Percentiles rank a stretch among this genome's conserved stretches.
These are phyloP conservation scores for Acromyrmex charruanus DNA, from an alignment of 1,140 invertebrate genomes.

Conservation along the genomic window DNA sequence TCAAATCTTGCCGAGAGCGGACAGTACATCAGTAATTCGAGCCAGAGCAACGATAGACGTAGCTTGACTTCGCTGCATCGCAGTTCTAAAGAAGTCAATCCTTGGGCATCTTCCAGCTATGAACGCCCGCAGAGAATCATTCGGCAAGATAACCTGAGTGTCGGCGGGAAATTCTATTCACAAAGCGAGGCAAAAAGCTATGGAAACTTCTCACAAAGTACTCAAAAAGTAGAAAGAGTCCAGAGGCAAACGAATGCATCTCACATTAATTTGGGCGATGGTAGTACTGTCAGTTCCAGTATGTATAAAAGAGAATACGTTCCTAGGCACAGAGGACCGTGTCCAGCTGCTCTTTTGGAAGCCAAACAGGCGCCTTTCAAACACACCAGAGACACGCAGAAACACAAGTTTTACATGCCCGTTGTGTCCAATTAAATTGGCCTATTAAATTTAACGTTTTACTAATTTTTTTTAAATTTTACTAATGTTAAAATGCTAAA, in stretches of 20 bases:
- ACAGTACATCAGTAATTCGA: slow-evolving; percentile 89
- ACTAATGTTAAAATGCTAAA: neutral
- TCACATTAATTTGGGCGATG: slow-evolving; percentile 91
- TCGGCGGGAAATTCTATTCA: slow-evolving; percentile 91
- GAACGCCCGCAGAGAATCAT: slow-evolving; percentile 87
- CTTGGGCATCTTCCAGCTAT: slow-evolving; percentile 86
- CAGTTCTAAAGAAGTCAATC: slow-evolving; percentile 85
- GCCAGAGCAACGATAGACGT: slow-evolving; percentile 90
- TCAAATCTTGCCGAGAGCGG: slow-evolving; percentile 91
- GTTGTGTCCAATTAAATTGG: slow-evolving; percentile 80
- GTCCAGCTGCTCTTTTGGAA: slow-evolving; percentile 92
- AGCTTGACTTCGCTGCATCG: slow-evolving; percentile 93
- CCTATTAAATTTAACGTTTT: slow-evolving; percentile 27
- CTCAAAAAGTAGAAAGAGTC: slow-evolving; percentile 86
- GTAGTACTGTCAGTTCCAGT: slow-evolving; percentile 87
- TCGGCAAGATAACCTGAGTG: slow-evolving; percentile 88
- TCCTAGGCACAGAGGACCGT: slow-evolving; percentile 89
- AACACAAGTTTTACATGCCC: slow-evolving; percentile 94
- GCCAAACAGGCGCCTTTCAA: slow-evolving; percentile 91
- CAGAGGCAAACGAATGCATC: slow-evolving; percentile 90
- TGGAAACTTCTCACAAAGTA: slow-evolving; percentile 88
- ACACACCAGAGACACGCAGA: slow-evolving; percentile 92
- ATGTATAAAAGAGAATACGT: slow-evolving; percentile 92
- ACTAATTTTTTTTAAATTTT: neutral
- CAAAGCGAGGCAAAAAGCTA: slow-evolving; percentile 89